Evolutionary conservation across 1,140 invertebrate species (phyloP), one percentile per base, ranked within the genome.

Genomic region (Drosophila bipectinata): DNA sequence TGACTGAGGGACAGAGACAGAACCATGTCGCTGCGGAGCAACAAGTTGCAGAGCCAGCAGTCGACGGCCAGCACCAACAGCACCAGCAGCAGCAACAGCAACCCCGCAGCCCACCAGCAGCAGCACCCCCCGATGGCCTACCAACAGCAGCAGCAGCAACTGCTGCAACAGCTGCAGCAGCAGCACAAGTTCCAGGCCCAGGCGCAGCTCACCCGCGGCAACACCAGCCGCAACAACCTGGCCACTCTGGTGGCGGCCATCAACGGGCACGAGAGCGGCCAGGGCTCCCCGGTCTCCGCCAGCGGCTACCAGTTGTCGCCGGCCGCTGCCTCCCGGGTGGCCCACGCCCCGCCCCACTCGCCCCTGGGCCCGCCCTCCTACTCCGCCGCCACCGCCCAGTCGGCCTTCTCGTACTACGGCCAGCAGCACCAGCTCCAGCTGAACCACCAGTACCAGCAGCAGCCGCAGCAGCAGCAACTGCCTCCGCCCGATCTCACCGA

Each of bases 101-200:
- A 44, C 59, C 56, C 49, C 37, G 39, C 44, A 39, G 47, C 62
- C 51, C 67, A 49, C n/a, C n/a, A n/a, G n/a, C n/a, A n/a, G n/a
- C n/a, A n/a, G 66, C 62, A 62, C 59, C 77, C 63, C 28, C 74
- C 72, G 28, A 77, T 78, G 77, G 77, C 74, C 24, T 90, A 85
- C 68, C 91, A 91, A 44, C 85, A 91, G 48, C 91, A 92, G 54
- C 91, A 91, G 59, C 91, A 92, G 56, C 90, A 92, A 44, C 77
- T 92, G 69, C 67, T 90, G 41, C 81, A 83, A 6, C 87, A 91
- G 56, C 54, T 85, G 60, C 88, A 91, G 59, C 90, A 92, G 51
- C 87, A 90, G 30, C 90, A 91, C 54, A 91, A 92, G 64, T 92
- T 92, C 56, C 91, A 92, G 57, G 91, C 92, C 4, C 85, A 91